Conservation (phyloP, 2,113 vertebrate species). For the Xiphorhynchus elegans region DNA sequence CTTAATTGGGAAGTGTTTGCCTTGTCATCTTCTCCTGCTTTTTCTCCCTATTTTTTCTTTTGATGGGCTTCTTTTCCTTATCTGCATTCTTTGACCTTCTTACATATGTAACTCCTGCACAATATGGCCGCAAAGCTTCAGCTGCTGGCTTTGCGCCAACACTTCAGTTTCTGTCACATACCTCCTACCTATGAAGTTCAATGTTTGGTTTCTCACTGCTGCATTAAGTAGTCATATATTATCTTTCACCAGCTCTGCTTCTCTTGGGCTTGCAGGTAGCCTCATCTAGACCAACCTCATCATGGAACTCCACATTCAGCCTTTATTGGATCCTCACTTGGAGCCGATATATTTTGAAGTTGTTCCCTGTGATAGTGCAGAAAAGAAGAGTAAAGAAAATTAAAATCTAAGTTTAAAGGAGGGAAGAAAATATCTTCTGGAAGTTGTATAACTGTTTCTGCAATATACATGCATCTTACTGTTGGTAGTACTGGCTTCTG, state of each 20-base stretch:
- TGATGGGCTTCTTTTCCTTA: neutral
- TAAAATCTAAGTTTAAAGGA: neutral
- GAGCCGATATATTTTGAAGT: neutral
- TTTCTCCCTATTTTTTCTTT: neutral
- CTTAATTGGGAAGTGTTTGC: neutral
- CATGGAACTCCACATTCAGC: neutral
- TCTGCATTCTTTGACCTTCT: neutral
- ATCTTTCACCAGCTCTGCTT: neutral
- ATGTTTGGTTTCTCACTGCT: neutral
- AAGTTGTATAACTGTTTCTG: neutral
- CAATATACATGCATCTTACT: neutral
- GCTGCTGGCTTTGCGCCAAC: neutral
- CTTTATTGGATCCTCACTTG: accelerated
- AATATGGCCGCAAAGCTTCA: neutral
- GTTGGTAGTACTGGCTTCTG: neutral
- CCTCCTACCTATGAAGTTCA: neutral
- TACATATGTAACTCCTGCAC: neutral
- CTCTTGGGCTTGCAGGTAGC: neutral
- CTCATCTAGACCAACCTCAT: neutral
- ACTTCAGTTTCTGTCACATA: neutral
- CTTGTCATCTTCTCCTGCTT: neutral
- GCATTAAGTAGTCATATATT: neutral
- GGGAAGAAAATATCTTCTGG: neutral
- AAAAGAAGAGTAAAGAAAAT: neutral
- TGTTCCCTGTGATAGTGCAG: neutral